A percentile compares a stretch with the other conserved stretches of the same genome.
Evolutionary conservation across 2,113 vertebrate genomes (phyloP).

Genomic region (Actinemys pallida): DNA sequence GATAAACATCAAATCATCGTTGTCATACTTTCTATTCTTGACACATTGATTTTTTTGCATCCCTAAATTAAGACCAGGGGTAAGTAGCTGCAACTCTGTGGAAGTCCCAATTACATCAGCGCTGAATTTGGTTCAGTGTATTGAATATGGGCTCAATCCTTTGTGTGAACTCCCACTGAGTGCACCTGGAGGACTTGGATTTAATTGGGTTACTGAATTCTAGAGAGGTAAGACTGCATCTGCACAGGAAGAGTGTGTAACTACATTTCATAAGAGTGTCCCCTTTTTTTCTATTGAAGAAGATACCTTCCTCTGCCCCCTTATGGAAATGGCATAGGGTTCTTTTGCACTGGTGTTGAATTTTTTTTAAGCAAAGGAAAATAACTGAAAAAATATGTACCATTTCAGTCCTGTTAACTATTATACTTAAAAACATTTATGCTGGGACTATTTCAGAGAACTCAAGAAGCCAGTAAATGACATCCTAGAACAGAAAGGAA

Average conservation of each 20-base stretch:
- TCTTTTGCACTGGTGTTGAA: neutral
- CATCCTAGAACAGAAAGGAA: neutral
- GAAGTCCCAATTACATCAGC: too few relatives aligned
- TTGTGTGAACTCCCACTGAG: neutral
- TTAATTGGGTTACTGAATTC: neutral
- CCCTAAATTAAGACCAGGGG: neutral
- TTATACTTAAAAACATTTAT: neutral
- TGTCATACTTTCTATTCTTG: neutral
- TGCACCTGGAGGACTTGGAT: neutral
- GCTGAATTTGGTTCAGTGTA: neutral
- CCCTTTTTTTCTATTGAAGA: neutral
- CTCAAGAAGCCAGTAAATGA: neutral
- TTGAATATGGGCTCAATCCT: neutral
- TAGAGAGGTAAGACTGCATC: neutral
- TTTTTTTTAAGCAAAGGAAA: neutral
- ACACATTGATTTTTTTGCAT: neutral
- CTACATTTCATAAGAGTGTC: neutral
- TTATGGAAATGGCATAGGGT: neutral
- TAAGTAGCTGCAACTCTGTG: neutral
- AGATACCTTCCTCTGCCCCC: neutral
- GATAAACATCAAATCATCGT: neutral
- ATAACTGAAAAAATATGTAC: neutral
- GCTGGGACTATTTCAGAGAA: neutral
- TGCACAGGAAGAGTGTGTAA: neutral
- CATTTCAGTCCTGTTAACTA: neutral